Evolutionary conservation across 2,797 vertebrate genomes (phyloP), one percentile per base, ranked within the genome.

Genomic region (Zenarchopterus dispar): DNA sequence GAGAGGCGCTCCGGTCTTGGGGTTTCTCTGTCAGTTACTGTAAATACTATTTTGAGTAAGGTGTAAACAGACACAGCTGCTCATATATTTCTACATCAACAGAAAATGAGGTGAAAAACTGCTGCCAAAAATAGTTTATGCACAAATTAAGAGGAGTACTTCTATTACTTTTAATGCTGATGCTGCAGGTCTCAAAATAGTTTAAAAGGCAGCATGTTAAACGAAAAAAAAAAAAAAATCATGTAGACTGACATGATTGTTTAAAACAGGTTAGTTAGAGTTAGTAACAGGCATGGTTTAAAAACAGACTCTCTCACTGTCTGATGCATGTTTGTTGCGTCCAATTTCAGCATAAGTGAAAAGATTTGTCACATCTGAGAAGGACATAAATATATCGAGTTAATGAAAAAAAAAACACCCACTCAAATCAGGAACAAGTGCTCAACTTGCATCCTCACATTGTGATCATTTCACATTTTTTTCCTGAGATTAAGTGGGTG

Each of bases 21-120:
- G 66, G 81, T 90, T 85, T 69, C 82, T 81, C 72, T 83, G 63
- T 63, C 78, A 77, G 79, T 75, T n/a, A 63, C 59, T 63, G 51
- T 84, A 81, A 88, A 89, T 80, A 75, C 80, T 82, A 81, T 84
- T 82, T 81, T 81, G 47, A 70, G 80, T 26, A 63, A 87, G 79
- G 84, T 84, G 85, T 70, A 81, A 88, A 88, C 85, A 80, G 79
- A 81, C 70, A 70, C 88, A 89, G 85, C 85, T 84, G 84, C 68
- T 56, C 50, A 69, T 31, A 61, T 65, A 70, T 66, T 78, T 80
- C 80, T 80, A 41, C 68, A 71, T 59, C 42, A n/a, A 48, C 50
- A 63, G 70, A 49, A 76, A 78, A 84, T 44, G 9, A 82, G 49
- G 61, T 60, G 59, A 73, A 69, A 53, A 44, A 16, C 6, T 39